These are phyloP conservation scores for Bellardia pandia DNA, from an alignment of 2,888 invertebrate genomes.

Conservation along the genomic window DNA sequence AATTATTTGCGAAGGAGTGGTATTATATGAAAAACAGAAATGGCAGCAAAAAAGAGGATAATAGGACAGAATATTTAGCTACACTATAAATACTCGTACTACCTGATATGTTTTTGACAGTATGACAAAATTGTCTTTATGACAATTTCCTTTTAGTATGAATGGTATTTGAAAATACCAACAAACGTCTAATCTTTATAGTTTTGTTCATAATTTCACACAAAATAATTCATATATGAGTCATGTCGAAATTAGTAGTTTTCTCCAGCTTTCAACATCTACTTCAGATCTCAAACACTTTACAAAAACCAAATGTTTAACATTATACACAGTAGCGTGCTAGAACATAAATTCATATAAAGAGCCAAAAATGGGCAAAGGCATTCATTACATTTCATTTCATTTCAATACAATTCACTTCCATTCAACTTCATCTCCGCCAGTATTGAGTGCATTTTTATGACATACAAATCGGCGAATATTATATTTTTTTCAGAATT, in stretches of 20 bases:
- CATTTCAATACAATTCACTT: conserved; percentile 42
- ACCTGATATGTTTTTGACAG: no score
- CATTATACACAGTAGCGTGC: background rate
- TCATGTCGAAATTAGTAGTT: no score
- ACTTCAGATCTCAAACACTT: no score
- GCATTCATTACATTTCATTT: conserved; percentile 28
- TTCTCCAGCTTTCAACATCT: no score
- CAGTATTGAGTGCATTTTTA: conserved; percentile 35
- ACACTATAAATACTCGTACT: background rate
- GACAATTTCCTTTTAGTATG: no score
- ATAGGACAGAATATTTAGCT: background rate
- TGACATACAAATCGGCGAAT: background rate
- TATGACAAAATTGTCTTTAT: no score
- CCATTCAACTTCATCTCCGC: conserved; percentile 2
- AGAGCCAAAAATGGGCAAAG: background rate
- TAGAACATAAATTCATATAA: background rate
- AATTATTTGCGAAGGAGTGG: background rate
- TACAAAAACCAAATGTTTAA: no score
- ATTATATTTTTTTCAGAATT: background rate
- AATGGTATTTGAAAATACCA: no score
- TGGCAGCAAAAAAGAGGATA: background rate
- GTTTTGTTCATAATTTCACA: no score
- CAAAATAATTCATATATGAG: no score
- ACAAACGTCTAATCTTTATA: no score
- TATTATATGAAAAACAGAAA: background rate